Conservation (phyloP, 2,797 vertebrate genomes). For the Glossophaga mutica region DNA sequence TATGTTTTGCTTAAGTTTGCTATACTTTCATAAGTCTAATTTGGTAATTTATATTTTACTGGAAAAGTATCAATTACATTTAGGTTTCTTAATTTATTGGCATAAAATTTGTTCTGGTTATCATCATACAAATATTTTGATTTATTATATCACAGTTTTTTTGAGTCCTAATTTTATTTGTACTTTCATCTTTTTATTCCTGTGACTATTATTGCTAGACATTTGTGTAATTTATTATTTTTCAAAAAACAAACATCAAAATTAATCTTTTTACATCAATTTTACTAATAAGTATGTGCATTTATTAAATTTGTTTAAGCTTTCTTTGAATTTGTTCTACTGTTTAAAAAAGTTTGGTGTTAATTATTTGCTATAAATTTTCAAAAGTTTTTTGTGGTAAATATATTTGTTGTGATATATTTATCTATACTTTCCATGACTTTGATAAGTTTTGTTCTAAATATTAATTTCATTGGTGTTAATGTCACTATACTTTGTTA, state of each 20-base stretch:
- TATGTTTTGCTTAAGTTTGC: background rate
- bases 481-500: background rate
- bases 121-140: background rate
- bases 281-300: background rate
- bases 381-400: background rate
- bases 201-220: background rate
- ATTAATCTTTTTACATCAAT: background rate
- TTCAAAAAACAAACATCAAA: background rate
- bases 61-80: background rate
- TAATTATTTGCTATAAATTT: background rate
- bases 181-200: background rate
- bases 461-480: background rate
- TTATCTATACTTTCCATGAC: background rate
- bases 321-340: background rate
- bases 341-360: background rate
- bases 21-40: background rate
- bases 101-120: background rate
- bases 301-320: background rate
- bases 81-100: background rate
- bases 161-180: background rate
- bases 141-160: background rate
- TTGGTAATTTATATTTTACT: background rate
- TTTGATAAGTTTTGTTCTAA: background rate
- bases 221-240: background rate
- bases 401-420: background rate